These are phyloP conservation scores for Seriola aureovittata DNA, from an alignment of 2,113 vertebrate genomes.

Conservation along the genomic window DNA sequence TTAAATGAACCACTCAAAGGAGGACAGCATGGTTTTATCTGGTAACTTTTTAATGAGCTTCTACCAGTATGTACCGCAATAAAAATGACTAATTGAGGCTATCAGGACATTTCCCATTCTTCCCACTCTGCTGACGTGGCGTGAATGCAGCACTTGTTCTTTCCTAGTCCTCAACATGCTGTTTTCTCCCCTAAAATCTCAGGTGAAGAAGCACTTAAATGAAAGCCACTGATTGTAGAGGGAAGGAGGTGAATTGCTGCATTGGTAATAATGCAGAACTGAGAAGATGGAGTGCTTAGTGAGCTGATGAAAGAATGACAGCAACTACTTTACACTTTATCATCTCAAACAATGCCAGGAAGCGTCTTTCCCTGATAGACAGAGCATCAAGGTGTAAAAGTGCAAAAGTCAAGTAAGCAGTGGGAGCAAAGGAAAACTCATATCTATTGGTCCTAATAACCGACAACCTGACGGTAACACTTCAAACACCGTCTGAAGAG, in stretches of 20 bases:
- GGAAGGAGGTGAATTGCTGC: conserved; percentile 13
- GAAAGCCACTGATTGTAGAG: neutral
- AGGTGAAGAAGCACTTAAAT: neutral
- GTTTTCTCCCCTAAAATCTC: neutral
- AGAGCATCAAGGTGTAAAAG: too few species aligned
- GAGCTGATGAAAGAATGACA: neutral
- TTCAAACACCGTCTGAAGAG: too few species aligned
- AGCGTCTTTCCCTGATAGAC: neutral
- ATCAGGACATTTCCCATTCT: neutral
- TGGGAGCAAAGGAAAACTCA: too few species aligned
- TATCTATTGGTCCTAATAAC: too few species aligned
- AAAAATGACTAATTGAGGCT: neutral
- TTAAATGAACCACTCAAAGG: conserved; percentile 1
- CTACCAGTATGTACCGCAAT: neutral
- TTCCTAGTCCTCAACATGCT: neutral
- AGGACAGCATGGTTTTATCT: neutral
- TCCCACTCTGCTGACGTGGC: too few species aligned
- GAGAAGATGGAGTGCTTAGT: conserved; percentile 6
- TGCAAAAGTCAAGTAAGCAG: too few species aligned
- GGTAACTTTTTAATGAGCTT: neutral
- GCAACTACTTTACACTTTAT: conserved; percentile 20
- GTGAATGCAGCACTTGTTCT: too few species aligned
- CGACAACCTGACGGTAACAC: too few species aligned
- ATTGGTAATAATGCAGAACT: neutral
- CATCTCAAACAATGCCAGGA: conserved; percentile 9